Evolutionary conservation across 2,888 invertebrate genomes (phyloP).

Genomic region (Lymantria monacha): DNA sequence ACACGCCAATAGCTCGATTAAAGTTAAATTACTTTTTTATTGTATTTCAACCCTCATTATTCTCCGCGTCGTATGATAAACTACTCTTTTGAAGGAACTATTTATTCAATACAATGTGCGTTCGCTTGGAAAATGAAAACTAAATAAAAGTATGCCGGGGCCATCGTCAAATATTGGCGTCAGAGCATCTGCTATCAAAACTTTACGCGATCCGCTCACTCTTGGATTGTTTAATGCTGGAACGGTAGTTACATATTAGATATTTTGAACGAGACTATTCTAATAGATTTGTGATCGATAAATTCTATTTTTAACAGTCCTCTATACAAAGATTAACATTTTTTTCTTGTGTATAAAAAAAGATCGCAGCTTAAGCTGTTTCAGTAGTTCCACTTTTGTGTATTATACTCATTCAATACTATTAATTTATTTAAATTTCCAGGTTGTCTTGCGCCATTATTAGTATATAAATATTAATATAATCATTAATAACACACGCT

Average conservation of each 20-base stretch:
- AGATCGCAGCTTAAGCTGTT: too few relatives aligned
- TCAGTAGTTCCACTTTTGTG: too few relatives aligned
- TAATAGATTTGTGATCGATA: too few relatives aligned
- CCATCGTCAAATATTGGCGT: conserved; percentile 56
- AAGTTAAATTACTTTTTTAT: too few relatives aligned
- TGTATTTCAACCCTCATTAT: not conserved
- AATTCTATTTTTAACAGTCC: too few relatives aligned
- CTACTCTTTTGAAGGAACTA: conserved; percentile 20
- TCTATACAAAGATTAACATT: too few relatives aligned
- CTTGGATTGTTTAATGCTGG: conserved; percentile 14
- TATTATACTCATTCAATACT: not conserved
- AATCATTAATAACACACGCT: too few relatives aligned
- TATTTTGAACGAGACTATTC: not conserved
- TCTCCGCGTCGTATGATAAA: conserved; percentile 2
- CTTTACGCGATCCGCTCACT: conserved; percentile 41
- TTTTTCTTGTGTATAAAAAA: too few relatives aligned
- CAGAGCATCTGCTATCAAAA: conserved; percentile 60
- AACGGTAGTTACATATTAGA: conserved; percentile 10
- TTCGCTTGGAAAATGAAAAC: conserved; percentile 59
- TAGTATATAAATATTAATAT: too few relatives aligned
- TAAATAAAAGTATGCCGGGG: conserved; percentile 52
- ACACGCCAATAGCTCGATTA: too few relatives aligned
- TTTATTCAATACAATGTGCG: conserved; percentile 24
- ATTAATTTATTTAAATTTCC: too few relatives aligned
- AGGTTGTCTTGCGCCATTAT: too few relatives aligned